Evolutionary conservation across 1,140 invertebrate genomes (phyloP).

Genomic region (Caenorhabditis brenneri): DNA sequence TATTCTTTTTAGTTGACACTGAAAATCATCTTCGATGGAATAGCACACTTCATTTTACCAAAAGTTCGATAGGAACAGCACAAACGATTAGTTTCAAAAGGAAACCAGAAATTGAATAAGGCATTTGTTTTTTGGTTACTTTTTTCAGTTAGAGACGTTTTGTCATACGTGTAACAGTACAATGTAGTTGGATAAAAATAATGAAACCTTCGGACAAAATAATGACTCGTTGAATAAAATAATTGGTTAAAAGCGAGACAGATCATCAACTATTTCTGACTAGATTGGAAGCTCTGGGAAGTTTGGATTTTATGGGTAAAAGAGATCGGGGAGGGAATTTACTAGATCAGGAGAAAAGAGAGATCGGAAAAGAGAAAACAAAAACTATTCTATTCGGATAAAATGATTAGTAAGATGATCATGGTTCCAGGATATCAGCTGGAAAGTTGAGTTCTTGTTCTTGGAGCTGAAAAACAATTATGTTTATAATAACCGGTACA

Average conservation of each 20-base stretch:
- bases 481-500: not conserved
- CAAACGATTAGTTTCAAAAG: not conserved
- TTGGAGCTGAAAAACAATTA: not conserved
- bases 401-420: not conserved
- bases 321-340: not conserved
- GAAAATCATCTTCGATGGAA: no score
- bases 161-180: not conserved
- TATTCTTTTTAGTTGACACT: no score
- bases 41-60: constrained; percentile 22
- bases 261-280: not conserved
- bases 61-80: not conserved
- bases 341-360: not conserved
- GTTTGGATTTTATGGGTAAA: not conserved
- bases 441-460: constrained; percentile 11
- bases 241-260: not conserved
- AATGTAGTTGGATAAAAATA: not conserved
- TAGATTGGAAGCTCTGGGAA: not conserved
- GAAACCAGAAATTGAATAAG: not conserved
- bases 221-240: not conserved
- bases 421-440: constrained; percentile 14
- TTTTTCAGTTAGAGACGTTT: not conserved
- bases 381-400: not conserved
- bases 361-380: not conserved
- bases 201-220: not conserved
- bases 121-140: not conserved